phyloP scores from a whole-genome alignment of 1,140 invertebrate species.

The Macrotrachela quadricornifera region DNA sequence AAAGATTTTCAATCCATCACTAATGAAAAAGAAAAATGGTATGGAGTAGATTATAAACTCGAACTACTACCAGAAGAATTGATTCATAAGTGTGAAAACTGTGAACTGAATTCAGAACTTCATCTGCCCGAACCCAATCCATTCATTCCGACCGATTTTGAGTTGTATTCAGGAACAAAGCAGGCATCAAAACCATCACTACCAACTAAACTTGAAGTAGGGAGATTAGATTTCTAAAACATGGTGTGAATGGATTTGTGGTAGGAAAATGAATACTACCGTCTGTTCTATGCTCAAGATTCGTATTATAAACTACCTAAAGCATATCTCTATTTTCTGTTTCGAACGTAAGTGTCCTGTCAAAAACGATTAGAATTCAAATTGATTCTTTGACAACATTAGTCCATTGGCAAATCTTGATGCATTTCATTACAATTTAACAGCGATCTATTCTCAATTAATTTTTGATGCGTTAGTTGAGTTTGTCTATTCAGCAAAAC shows the following conservation, averaged over 20 bases:
- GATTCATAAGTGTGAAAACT: not conserved
- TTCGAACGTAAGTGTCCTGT: not conserved
- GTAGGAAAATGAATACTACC: too few species aligned
- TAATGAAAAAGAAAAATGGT: conserved; percentile 4
- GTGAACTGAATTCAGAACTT: not conserved
- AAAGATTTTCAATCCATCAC: too few species aligned
- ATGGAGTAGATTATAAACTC: conserved; percentile 4
- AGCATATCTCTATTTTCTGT: not conserved
- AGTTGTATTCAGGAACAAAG: too few species aligned
- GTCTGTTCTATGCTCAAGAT: conserved; percentile 7
- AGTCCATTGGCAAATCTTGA: conserved; percentile 57
- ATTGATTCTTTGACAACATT: too few species aligned
- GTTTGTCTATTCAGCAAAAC: conserved; percentile 66
- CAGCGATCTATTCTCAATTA: conserved; percentile 56
- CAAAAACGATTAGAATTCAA: too few species aligned
- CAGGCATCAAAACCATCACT: too few species aligned
- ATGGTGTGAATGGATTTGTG: too few species aligned
- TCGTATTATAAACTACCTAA: not conserved
- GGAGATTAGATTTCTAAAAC: too few species aligned
- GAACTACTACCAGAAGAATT: conserved; percentile 3
- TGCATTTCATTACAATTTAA: conserved; percentile 58
- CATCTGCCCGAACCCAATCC: not conserved
- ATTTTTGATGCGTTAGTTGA: conserved; percentile 65
- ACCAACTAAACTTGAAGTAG: too few species aligned
- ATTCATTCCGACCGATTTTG: conserved; percentile 1